Percentiles rank a stretch among this genome's conserved stretches.
These are phyloP conservation scores for Aphaenogaster ashmeadi DNA, from an alignment of 1,140 invertebrate species.

Conservation along the genomic window DNA sequence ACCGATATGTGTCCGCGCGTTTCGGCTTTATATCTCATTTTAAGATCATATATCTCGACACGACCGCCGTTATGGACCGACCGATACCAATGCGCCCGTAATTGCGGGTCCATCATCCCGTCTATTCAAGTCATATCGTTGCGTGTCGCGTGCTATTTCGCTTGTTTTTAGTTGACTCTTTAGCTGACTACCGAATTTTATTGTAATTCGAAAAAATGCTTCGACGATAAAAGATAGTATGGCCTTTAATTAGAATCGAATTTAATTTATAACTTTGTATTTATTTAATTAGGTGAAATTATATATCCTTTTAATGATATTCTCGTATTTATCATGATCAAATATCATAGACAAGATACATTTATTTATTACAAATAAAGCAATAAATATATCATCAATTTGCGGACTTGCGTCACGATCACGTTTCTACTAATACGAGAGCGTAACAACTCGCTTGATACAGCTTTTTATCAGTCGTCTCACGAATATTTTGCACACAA, in stretches of 20 bases:
- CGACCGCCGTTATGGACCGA: conserved; percentile 10
- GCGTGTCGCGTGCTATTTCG: not conserved
- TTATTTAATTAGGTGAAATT: not conserved
- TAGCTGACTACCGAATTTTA: not conserved
- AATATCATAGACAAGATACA: not conserved
- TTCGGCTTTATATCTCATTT: conserved; percentile 62
- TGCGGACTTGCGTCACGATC: conserved; percentile 5
- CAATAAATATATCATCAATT: conserved; percentile 37
- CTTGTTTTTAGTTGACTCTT: not conserved
- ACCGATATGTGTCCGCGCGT: conserved; percentile 28
- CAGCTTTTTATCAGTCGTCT: conserved; percentile 23
- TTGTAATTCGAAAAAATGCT: not conserved
- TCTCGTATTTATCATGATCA: not conserved
- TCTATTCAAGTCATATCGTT: not conserved
- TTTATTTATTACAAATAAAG: not conserved
- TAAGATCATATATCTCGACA: conserved; percentile 50
- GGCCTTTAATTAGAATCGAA: not conserved
- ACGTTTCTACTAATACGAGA: conserved; percentile 3
- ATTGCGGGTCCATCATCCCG: conserved; percentile 31
- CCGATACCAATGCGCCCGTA: conserved; percentile 2
- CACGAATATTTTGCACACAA: conserved; percentile 57
- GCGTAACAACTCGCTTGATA: conserved; percentile 3
- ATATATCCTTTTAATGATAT: not conserved
- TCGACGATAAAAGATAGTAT: not conserved
- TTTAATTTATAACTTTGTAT: not conserved